Percentiles rank a stretch among this genome's conserved stretches.
phyloP scores from a whole-genome alignment of 2,888 invertebrate species.

The Leptothorax acervorum region DNA sequence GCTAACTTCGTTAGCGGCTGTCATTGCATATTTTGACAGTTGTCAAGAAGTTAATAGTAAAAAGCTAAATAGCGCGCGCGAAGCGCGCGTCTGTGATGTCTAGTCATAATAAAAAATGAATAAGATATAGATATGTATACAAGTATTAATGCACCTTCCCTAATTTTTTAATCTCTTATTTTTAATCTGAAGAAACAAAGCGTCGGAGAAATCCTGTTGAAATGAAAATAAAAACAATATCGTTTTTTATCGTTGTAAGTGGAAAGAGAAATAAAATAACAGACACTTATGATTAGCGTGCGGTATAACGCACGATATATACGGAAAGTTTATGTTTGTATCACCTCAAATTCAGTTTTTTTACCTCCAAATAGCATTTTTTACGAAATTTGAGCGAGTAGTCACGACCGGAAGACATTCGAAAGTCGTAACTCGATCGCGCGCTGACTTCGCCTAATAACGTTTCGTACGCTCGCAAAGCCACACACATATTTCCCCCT shows the following conservation, averaged over 20 bases:
- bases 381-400: slow-evolving; percentile 69
- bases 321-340: background rate
- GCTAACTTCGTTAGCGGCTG: no score
- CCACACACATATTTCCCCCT: slow-evolving; percentile 28
- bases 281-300: background rate
- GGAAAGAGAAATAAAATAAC: background rate
- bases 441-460: slow-evolving; percentile 56
- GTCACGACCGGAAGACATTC: slow-evolving; percentile 73
- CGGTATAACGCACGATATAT: background rate
- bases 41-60: no score
- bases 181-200: background rate
- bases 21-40: no score
- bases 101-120: background rate
- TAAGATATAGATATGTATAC: background rate
- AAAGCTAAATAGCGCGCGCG: no score
- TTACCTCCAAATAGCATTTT: slow-evolving; percentile 67
- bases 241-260: background rate
- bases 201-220: background rate
- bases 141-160: no score
- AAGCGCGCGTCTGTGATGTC: no score
- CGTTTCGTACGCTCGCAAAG: slow-evolving; percentile 60
- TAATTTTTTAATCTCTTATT: background rate
- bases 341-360: background rate
- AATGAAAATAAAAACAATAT: background rate
- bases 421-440: slow-evolving; percentile 77